phyloP scores from a whole-genome alignment of 1,140 invertebrate species.

The Sipha flava region DNA sequence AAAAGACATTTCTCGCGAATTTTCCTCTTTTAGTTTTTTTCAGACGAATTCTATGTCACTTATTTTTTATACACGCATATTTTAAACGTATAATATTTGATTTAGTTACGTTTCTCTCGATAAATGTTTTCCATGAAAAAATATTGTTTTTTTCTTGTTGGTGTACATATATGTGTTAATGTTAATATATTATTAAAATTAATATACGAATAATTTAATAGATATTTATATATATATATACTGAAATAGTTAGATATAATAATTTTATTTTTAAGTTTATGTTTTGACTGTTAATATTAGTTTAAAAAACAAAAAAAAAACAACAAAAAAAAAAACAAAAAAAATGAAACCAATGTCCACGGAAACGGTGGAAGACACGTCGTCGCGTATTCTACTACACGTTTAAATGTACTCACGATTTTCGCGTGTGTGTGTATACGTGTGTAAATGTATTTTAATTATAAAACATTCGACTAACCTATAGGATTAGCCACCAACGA shows the following conservation, averaged over 20 bases:
- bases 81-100: background rate
- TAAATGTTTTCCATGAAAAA: conserved; percentile 12
- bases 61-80: conserved; percentile 4
- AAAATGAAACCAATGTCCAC: no score
- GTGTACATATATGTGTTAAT: conserved; percentile 26
- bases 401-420: no score
- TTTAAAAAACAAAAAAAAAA: background rate
- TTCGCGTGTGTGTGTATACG: background rate
- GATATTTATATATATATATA: background rate
- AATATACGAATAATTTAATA: background rate
- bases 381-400: background rate
- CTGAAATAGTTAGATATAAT: background rate
- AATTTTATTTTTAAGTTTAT: conserved; percentile 8
- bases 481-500: background rate
- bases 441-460: background rate
- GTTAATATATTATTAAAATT: conserved; percentile 8
- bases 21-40: background rate
- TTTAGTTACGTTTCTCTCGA: background rate
- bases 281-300: conserved; percentile 30
- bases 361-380: background rate
- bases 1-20: conserved; percentile 19
- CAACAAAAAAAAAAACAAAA: no score
- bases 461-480: background rate
- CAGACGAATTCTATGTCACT: background rate
- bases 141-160: conserved; percentile 33